These are phyloP conservation scores for Aproaerema taeniolella DNA, from an alignment of 2,888 invertebrate genomes.

Conservation along the genomic window DNA sequence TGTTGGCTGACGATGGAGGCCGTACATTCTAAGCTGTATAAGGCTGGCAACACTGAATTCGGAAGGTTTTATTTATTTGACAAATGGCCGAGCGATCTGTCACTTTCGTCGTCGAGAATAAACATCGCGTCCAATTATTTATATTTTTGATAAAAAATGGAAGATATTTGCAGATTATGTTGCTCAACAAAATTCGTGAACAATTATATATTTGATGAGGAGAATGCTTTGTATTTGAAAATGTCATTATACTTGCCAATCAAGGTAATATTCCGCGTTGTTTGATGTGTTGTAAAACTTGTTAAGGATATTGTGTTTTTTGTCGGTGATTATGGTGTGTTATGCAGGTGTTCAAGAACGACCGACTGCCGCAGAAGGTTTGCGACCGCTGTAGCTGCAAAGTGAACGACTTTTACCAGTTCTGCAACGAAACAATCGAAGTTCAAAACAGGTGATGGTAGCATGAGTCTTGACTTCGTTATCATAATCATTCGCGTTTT, in stretches of 20 bases:
- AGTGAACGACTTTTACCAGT: conserved; percentile 83
- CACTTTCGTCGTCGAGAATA: conserved; percentile 43
- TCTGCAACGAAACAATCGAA: conserved; percentile 82
- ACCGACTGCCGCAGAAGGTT: conserved; percentile 83
- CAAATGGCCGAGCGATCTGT: conserved; percentile 59
- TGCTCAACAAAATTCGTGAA: conserved; percentile 75
- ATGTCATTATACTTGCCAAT: conserved; percentile 85
- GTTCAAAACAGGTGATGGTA: conserved; percentile 76
- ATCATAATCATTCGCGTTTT: conserved; percentile 7
- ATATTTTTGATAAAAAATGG: conserved; percentile 44
- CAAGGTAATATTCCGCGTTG: conserved; percentile 74
- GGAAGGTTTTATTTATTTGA: conserved; percentile 60
- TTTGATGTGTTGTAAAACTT: conserved; percentile 26
- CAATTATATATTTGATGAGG: conserved; percentile 83
- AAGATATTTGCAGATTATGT: conserved; percentile 63
- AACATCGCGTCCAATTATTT: conserved; percentile 38
- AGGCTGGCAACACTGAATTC: conserved; percentile 43
- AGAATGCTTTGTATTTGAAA: conserved; percentile 82
- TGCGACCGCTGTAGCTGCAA: conserved; percentile 84
- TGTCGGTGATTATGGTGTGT: conserved; percentile 23
- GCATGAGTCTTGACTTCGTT: conserved; percentile 6
- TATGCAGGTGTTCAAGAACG: conserved; percentile 79
- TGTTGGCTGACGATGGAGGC: too few relatives aligned
- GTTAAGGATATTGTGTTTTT: conserved; percentile 18
- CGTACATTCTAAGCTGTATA: too few relatives aligned